A percentile compares a stretch with the other conserved stretches of the same genome.
These are phyloP conservation scores for Eurytoma adleriae DNA, from an alignment of 2,888 invertebrate genomes.

Conservation along the genomic window DNA sequence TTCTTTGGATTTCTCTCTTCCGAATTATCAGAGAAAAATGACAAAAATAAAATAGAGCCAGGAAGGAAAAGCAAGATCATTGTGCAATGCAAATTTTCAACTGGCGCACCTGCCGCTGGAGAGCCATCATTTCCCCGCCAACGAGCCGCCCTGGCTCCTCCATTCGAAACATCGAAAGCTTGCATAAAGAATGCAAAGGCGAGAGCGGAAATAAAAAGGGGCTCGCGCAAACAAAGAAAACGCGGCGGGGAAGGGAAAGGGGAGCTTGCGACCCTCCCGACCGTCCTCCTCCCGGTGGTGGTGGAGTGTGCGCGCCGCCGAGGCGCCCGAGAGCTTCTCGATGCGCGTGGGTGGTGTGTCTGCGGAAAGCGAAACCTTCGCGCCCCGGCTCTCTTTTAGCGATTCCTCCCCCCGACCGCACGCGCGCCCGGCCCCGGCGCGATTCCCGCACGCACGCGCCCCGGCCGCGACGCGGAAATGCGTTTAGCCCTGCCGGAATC, in stretches of 20 bases:
- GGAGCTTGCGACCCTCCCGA: conserved; percentile 1
- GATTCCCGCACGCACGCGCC: conserved; percentile 10
- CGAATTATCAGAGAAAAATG: no score
- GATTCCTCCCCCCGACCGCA: no score
- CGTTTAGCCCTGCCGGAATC: conserved; percentile 61
- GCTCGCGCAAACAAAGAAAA: conserved; percentile 14
- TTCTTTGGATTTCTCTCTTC: no score
- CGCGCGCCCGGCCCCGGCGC: neutral
- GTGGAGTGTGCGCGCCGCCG: no score
- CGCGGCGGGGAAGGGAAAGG: conserved; percentile 16
- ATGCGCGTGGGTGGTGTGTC: neutral
- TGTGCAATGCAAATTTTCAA: no score
- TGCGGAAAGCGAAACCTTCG: conserved; percentile 3
- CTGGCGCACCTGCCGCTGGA: neutral
- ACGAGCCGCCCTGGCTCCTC: no score
- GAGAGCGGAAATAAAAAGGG: neutral
- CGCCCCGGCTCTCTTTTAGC: neutral
- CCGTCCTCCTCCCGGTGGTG: no score
- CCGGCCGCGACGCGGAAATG: conserved; percentile 55
- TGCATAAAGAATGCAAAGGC: conserved; percentile 37
- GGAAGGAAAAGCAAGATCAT: no score
- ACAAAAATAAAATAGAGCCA: no score
- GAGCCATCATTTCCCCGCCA: neutral
- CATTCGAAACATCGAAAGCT: neutral
- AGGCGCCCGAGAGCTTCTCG: neutral